Conservation (phyloP, 2,888 invertebrate species). For the Amblyteles armatorius region DNA sequence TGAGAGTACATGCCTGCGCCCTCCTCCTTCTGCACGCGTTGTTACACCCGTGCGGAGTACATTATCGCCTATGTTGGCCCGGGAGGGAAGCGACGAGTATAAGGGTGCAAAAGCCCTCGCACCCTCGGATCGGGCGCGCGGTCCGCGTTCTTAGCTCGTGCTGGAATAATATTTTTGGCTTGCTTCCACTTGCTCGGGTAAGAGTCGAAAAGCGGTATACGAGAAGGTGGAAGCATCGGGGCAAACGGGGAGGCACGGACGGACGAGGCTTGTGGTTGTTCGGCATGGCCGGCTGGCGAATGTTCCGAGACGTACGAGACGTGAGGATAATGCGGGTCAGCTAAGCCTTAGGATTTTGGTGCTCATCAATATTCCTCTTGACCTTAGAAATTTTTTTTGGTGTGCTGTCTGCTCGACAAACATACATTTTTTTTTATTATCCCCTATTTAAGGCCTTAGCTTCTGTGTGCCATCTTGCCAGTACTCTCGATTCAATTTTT, state of each 20-base stretch:
- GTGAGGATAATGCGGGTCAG: slow-evolving; percentile 12
- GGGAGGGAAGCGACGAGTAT: slow-evolving; percentile 32
- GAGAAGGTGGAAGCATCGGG: slow-evolving; percentile 33
- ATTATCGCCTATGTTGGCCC: slow-evolving; percentile 68
- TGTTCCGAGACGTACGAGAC: slow-evolving; percentile 33
- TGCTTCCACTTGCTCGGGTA: slow-evolving; percentile 66
- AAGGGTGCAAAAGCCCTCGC: slow-evolving; percentile 40
- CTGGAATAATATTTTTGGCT: slow-evolving; percentile 74
- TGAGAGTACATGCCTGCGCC: slow-evolving; percentile 16
- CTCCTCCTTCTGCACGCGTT: slow-evolving; percentile 42
- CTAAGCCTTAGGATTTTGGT: neutral
- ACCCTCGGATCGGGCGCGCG: neutral
- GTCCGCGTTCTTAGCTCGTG: slow-evolving; percentile 63
- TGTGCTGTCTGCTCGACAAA: too few relatives aligned
- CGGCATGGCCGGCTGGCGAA: slow-evolving; percentile 44
- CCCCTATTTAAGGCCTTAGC: too few relatives aligned
- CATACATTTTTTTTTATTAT: too few relatives aligned
- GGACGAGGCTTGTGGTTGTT: slow-evolving; percentile 27
- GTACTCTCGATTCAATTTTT: too few relatives aligned
- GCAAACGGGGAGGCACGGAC: neutral
- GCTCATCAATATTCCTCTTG: neutral
- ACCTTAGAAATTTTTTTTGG: too few relatives aligned
- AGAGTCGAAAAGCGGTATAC: slow-evolving; percentile 39
- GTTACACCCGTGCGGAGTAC: slow-evolving; percentile 59
- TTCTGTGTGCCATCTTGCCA: too few relatives aligned